A percentile compares a stretch with the other conserved stretches of the same genome.
phyloP scores from a whole-genome alignment of 2,113 vertebrate genomes.

The Zosterops lateralis region DNA sequence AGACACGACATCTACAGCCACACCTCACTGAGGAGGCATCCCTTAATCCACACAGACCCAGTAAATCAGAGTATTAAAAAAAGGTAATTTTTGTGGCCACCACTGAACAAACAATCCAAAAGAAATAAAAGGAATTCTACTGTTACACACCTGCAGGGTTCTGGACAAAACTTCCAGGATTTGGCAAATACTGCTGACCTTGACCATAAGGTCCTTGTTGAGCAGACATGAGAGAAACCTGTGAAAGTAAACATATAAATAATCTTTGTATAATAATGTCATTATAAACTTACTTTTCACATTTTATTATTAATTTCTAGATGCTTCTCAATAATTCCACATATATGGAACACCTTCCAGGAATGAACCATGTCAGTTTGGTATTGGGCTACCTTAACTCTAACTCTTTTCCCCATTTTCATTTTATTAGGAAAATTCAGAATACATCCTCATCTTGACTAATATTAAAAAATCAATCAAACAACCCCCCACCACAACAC shows the following conservation, averaged over 20 bases:
- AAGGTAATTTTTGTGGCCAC: neutral
- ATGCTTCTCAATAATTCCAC: neutral
- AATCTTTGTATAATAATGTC: neutral
- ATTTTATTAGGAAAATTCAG: neutral
- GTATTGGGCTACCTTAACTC: too few species aligned
- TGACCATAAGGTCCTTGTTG: slow-evolving; percentile 76
- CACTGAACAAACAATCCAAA: neutral
- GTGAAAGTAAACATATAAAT: slow-evolving; percentile 14
- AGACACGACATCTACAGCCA: neutral
- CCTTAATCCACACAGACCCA: neutral
- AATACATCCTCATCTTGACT: neutral
- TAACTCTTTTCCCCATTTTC: neutral
- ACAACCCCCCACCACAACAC: neutral
- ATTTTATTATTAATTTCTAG: neutral
- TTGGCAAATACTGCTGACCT: slow-evolving; percentile 83
- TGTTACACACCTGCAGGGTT: slow-evolving; percentile 78
- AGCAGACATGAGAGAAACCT: slow-evolving; percentile 71
- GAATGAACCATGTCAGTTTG: neutral
- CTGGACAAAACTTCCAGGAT: slow-evolving; percentile 80
- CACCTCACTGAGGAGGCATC: neutral
- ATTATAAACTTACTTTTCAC: neutral
- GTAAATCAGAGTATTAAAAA: neutral
- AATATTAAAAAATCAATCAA: neutral
- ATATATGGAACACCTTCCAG: neutral
- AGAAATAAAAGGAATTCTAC: neutral